Base-by-base conservation (phyloP, 2,113 vertebrate species). In the Rissa tridactyla region DNA sequence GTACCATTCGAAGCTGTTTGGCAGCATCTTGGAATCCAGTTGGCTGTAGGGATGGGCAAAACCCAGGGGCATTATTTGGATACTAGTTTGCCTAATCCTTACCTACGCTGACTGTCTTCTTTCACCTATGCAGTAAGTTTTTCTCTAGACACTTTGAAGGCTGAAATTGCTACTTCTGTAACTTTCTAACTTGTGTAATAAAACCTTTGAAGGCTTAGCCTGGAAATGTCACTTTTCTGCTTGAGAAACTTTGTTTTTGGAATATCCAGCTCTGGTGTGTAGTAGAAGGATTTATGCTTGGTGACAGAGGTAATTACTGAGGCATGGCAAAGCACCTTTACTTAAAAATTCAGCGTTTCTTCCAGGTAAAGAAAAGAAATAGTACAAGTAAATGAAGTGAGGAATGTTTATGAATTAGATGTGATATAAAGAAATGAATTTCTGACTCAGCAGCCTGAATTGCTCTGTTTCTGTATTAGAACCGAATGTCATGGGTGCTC, bases 181-280 rank as follows among this genome's bases (percentile, higher is more conserved):
- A 92, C 57, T 95, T 96, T 87, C 9, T 80, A 71, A 92, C 29
- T 85, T 62, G 3, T 44, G 18, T 68, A 65, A 79, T 69, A 95
- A 88, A 88, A 93, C 64, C 92, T 95, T 49, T 70, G 51, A 80
- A 55, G 32, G 8, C 25, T 96, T 93, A 93, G 17, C 51, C 60
- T 92, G 58, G 47, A 94, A 97, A 97, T 93, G 77, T 85, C 94
- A 94, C 93, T 96, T 92, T 96, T 96, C 94, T 94, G 93, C 95
- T 90, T 93, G 83, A 96, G 57, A 94, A 92, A 36, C 30, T 26
- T 88, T 72, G n/a, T 10, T 92, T 96, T 94, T 83, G 70, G 73
- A 92, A 75, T 86, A 91, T 83, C 36, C 21, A 71, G 2, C 55
- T 89, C 40, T 51, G 5, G 34, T 71, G 32, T 83, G 14, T 69